Evolutionary conservation across 2,888 invertebrate genomes (phyloP).

Genomic region (Chymomyza procnemis): DNA sequence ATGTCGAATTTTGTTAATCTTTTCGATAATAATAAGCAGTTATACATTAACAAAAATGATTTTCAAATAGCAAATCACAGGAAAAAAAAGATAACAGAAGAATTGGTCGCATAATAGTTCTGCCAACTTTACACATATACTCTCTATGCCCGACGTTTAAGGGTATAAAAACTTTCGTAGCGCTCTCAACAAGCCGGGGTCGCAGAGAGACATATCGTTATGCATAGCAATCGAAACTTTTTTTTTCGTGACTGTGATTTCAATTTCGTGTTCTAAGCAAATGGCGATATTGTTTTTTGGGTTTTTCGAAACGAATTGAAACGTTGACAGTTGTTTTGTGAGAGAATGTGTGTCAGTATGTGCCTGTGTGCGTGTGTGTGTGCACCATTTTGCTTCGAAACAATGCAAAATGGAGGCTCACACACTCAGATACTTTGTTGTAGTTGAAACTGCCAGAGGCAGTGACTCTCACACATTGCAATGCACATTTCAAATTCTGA

Average conservation of each 20-base stretch:
- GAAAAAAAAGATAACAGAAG: too few species aligned
- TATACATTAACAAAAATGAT: too few species aligned
- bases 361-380: neutral
- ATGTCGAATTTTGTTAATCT: too few species aligned
- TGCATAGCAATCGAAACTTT: neutral
- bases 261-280: neutral
- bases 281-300: constrained; percentile 6
- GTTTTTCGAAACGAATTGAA: constrained; percentile 24
- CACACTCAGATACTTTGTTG: too few species aligned
- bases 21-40: too few species aligned
- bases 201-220: too few species aligned
- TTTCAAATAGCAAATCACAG: too few species aligned
- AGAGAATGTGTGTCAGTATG: neutral
- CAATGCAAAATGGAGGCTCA: neutral
- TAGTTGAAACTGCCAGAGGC: neutral
- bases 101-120: too few species aligned
- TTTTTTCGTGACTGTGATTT: neutral
- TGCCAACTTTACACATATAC: too few species aligned
- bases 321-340: constrained; percentile 34
- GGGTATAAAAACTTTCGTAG: too few species aligned
- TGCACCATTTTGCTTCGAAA: neutral
- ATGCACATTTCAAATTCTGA: neutral
- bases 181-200: too few species aligned
- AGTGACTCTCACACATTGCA: neutral
- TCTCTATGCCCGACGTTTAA: too few species aligned